These are phyloP conservation scores for Phyllotis vaccarum DNA, from an alignment of 2,797 vertebrate genomes.

Conservation along the genomic window DNA sequence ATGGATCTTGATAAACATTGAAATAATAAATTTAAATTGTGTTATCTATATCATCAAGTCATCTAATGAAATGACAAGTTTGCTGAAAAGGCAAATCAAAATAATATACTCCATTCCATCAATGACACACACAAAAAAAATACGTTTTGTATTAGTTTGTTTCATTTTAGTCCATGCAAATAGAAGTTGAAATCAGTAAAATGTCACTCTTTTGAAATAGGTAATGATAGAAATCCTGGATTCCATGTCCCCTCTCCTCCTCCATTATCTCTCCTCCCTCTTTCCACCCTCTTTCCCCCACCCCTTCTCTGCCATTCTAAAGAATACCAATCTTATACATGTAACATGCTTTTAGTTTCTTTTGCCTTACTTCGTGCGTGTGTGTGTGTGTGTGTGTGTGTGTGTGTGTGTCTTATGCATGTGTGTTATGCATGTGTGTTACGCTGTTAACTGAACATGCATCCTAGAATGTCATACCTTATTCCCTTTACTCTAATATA, in stretches of 20 bases:
- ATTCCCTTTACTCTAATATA: not conserved
- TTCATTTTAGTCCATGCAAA: not conserved
- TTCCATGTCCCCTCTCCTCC: no score
- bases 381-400: not conserved
- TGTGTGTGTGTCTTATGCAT: not conserved
- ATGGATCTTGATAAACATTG: not conserved
- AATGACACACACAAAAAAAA: not conserved
- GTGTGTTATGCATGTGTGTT: not conserved
- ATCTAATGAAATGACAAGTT: constrained; percentile 8
- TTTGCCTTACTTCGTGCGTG: not conserved
- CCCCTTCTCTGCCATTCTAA: not conserved
- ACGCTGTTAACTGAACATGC: not conserved
- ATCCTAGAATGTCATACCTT: not conserved
- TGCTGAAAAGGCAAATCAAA: constrained; percentile 47
- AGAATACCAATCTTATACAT: not conserved
- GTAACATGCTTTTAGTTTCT: not conserved
- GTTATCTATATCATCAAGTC: not conserved
- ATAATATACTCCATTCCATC: not conserved
- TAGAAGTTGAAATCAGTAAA: not conserved
- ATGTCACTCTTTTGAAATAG: not conserved
- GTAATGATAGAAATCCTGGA: not conserved
- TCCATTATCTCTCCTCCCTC: not conserved
- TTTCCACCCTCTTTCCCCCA: no score
- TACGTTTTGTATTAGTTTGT: not conserved
- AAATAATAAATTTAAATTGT: constrained; percentile 48